Percentiles rank a stretch among this genome's conserved stretches.
Evolutionary conservation across 1,140 invertebrate species (phyloP).

Genomic region (Condylostylus longicornis): DNA sequence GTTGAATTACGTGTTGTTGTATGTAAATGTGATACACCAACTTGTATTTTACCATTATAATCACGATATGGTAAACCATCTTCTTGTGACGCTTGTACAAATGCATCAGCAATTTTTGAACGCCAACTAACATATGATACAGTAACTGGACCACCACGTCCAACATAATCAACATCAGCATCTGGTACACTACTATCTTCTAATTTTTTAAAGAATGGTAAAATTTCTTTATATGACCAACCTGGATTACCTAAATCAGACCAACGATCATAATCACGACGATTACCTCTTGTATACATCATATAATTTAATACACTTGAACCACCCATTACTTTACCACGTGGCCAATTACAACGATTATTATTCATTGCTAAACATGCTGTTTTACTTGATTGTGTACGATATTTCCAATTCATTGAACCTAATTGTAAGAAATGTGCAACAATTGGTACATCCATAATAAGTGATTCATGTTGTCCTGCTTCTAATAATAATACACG

Average conservation of each 20-base stretch:
- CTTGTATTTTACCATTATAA: constrained; percentile 50
- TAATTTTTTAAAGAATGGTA: constrained; percentile 69
- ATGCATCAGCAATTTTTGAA: constrained; percentile 46
- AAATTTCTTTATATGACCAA: constrained; percentile 69
- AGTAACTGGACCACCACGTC: constrained; percentile 39
- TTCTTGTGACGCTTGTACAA: constrained; percentile 50
- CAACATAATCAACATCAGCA: constrained; percentile 39
- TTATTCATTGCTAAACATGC: constrained; percentile 34
- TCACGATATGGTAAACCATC: constrained; percentile 51
- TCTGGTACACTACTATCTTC: constrained; percentile 49
- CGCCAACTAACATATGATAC: constrained; percentile 39
- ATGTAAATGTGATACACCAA: constrained; percentile 49
- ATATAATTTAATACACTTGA: constrained; percentile 79
- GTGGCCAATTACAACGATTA: constrained; percentile 50
- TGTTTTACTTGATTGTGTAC: constrained; percentile 41
- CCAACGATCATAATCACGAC: constrained; percentile 67
- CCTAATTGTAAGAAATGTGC: constrained; percentile 44
- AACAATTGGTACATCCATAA: constrained; percentile 53
- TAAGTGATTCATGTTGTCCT: constrained; percentile 39
- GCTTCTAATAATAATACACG: constrained; percentile 54
- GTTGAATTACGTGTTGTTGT: constrained; percentile 51
- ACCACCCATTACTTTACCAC: constrained; percentile 68
- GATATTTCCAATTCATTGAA: constrained; percentile 52
- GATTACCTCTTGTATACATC: constrained; percentile 70
- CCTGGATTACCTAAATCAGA: constrained; percentile 54